phyloP scores from a whole-genome alignment of 2,888 invertebrate genomes.

The Sarcophaga carnaria region DNA sequence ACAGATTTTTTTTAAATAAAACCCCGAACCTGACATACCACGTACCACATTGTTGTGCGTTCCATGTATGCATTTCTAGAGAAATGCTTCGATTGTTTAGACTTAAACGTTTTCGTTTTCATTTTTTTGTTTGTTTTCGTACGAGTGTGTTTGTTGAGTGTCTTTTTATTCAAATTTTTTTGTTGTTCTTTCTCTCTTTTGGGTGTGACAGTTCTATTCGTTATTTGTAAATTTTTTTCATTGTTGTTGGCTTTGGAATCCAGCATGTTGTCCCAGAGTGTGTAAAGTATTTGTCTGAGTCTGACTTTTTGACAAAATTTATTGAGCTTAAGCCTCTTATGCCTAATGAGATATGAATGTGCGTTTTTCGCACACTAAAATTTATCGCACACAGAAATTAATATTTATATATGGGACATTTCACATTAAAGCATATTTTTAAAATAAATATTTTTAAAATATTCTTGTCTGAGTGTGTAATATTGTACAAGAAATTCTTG shows the following conservation, averaged over 20 bases:
- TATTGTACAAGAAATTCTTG: too few species aligned
- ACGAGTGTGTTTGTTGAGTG: slow-evolving; percentile 5
- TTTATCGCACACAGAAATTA: slow-evolving; percentile 4
- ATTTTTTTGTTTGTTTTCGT: neutral
- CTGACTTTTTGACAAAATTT: slow-evolving; percentile 68
- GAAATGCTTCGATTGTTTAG: slow-evolving; percentile 29
- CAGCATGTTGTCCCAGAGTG: slow-evolving; percentile 13
- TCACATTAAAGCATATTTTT: neutral
- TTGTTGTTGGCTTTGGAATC: slow-evolving; percentile 46
- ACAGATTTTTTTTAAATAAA: too few species aligned
- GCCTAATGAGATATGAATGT: slow-evolving; percentile 70
- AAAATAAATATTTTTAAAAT: too few species aligned
- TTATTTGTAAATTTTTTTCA: slow-evolving; percentile 54
- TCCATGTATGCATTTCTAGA: slow-evolving; percentile 31
- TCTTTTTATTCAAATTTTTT: neutral
- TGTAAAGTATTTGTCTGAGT: slow-evolving; percentile 63
- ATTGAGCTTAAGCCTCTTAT: slow-evolving; percentile 69
- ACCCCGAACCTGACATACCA: too few species aligned
- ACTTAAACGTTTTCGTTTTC: slow-evolving; percentile 30
- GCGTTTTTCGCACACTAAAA: slow-evolving; percentile 41
- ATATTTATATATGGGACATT: neutral
- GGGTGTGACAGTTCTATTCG: slow-evolving; percentile 63
- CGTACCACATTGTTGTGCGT: neutral
- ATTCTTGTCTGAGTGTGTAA: too few species aligned
- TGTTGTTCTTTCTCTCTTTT: slow-evolving; percentile 19